Evolutionary conservation across 2,888 invertebrate species (phyloP).

Genomic region (Mythimna impura): DNA sequence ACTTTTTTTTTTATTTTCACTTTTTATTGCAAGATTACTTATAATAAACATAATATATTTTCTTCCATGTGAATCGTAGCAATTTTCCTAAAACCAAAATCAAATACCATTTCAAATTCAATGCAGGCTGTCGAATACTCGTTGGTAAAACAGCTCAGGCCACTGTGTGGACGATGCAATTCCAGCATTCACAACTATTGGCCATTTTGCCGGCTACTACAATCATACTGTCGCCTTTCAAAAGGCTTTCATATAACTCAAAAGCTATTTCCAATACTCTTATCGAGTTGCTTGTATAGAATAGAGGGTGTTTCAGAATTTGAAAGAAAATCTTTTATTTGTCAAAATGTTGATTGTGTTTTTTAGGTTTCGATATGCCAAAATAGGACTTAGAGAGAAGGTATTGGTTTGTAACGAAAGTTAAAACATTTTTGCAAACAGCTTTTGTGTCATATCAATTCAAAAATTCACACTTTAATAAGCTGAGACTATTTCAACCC

Average conservation of each 20-base stretch:
- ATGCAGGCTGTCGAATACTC: conserved; percentile 21
- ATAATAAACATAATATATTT: neutral
- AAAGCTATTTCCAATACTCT: conserved; percentile 21
- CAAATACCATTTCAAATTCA: conserved; percentile 35
- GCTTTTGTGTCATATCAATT: neutral
- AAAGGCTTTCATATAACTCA: conserved; percentile 11
- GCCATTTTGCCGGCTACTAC: conserved; percentile 36
- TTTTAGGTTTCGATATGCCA: neutral
- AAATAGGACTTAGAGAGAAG: neutral
- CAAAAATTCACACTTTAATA: too few species aligned
- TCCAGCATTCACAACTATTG: conserved; percentile 43
- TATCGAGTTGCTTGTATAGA: neutral
- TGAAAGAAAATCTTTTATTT: conserved; percentile 15
- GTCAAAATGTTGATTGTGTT: neutral
- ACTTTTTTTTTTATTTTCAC: too few species aligned
- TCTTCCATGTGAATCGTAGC: neutral
- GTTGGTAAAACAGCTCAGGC: conserved; percentile 43
- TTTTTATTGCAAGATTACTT: too few species aligned
- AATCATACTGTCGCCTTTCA: conserved; percentile 23
- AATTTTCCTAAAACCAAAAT: neutral
- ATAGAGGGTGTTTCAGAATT: conserved; percentile 7
- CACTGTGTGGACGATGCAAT: conserved; percentile 37
- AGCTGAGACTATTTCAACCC: too few species aligned
- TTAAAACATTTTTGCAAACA: neutral
- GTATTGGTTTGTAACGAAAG: neutral